phyloP scores from a whole-genome alignment of 2,888 invertebrate genomes.

The Anodontia alba region DNA sequence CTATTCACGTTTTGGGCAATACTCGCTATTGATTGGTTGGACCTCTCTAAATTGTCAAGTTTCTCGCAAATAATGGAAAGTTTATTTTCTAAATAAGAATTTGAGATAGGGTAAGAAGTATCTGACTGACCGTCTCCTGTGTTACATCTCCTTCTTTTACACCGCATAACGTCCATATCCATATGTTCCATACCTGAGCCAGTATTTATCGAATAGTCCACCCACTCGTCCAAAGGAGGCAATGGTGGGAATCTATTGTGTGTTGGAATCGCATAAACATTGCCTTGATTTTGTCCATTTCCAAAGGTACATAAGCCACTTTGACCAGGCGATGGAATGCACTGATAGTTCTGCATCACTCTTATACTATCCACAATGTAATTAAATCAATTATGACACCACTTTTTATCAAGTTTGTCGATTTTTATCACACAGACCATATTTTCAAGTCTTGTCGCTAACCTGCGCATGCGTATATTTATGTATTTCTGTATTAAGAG shows the following conservation, averaged over 20 bases:
- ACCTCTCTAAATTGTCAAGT: neutral
- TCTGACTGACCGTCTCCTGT: neutral
- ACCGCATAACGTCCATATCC: neutral
- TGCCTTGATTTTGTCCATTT: neutral
- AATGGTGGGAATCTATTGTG: constrained; percentile 9
- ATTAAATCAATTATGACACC: too few relatives aligned
- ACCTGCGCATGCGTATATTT: too few relatives aligned
- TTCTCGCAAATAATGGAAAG: neutral
- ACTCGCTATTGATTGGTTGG: neutral
- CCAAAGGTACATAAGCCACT: neutral
- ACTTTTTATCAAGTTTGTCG: too few relatives aligned
- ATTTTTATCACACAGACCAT: too few relatives aligned
- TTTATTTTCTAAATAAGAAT: neutral
- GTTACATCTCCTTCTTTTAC: neutral
- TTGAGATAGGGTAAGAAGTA: neutral
- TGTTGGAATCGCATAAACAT: constrained; percentile 4
- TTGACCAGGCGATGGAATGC: neutral
- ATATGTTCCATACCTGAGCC: neutral
- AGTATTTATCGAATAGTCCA: neutral
- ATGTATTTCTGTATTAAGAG: too few relatives aligned
- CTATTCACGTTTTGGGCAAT: neutral
- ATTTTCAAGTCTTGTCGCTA: too few relatives aligned
- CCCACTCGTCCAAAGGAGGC: constrained; percentile 1
- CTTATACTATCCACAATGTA: neutral
- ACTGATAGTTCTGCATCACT: neutral